Evolutionary conservation across 2,888 invertebrate genomes (phyloP).

Genomic region (Schrankia costaestrigalis): DNA sequence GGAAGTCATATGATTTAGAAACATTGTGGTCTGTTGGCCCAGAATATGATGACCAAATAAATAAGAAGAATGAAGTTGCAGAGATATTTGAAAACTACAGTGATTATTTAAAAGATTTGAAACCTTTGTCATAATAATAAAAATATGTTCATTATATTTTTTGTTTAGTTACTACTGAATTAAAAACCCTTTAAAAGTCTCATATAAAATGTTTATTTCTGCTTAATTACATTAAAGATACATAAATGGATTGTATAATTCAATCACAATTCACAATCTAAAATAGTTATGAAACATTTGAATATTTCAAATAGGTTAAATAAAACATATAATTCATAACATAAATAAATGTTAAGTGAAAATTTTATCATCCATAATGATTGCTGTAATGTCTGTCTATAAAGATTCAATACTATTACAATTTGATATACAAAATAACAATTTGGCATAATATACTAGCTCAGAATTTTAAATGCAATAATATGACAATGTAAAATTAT

Average conservation of each 20-base stretch:
- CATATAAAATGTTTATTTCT: constrained; percentile 80
- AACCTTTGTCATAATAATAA: constrained; percentile 73
- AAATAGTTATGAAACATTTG: constrained; percentile 49
- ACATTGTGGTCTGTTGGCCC: constrained; percentile 94
- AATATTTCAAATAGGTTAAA: constrained; percentile 48
- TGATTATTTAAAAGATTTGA: constrained; percentile 81
- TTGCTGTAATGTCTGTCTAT: constrained; percentile 39
- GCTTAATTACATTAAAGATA: constrained; percentile 73
- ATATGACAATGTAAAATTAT: constrained; percentile 63
- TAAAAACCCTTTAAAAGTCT: constrained; percentile 65
- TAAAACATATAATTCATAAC: constrained; percentile 32
- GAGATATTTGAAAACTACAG: constrained; percentile 86
- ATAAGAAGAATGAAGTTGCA: constrained; percentile 81
- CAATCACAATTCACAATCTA: constrained; percentile 60
- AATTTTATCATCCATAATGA: constrained; percentile 26
- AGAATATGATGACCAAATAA: constrained; percentile 86
- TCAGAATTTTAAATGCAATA: constrained; percentile 70
- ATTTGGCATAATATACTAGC: constrained; percentile 73
- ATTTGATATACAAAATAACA: constrained; percentile 68
- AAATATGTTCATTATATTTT: neutral
- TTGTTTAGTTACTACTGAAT: constrained; percentile 10
- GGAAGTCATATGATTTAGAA: constrained; percentile 92
- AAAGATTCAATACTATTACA: constrained; percentile 45
- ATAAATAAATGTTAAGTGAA: constrained; percentile 29
- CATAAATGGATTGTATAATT: constrained; percentile 69